phyloP scores from a whole-genome alignment of 92 coral and sea anemone genomes.

The Epizoanthus ramosus region DNA sequence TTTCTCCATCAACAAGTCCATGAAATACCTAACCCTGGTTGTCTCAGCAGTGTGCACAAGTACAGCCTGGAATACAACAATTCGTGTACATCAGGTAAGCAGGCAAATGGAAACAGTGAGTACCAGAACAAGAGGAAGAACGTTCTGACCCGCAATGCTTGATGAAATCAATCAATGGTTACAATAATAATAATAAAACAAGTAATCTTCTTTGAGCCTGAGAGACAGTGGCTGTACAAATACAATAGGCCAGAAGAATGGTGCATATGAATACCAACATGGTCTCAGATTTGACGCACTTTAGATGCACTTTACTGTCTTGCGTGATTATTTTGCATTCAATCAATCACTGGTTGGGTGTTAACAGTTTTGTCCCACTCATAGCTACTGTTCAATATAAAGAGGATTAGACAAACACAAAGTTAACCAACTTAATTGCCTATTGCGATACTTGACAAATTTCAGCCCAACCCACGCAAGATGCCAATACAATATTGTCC shows the following conservation, averaged over 20 bases:
- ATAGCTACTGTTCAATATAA: too few relatives aligned
- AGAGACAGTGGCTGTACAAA: too few relatives aligned
- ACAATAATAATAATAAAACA: neutral
- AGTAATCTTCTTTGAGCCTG: too few relatives aligned
- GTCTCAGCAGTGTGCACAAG: slow-evolving; percentile 99
- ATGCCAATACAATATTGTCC: neutral
- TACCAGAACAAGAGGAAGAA: neutral
- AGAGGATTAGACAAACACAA: too few relatives aligned
- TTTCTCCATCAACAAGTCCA: slow-evolving; percentile 98
- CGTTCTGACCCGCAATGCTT: neutral
- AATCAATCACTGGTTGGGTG: too few relatives aligned
- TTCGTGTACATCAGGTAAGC: neutral
- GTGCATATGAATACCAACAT: too few relatives aligned
- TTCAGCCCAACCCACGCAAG: neutral
- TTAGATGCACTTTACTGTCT: too few relatives aligned
- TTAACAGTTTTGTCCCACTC: too few relatives aligned
- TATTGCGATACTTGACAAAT: neutral
- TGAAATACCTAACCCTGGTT: slow-evolving; percentile 97
- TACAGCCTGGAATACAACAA: slow-evolving; percentile 77
- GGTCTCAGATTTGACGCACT: too few relatives aligned
- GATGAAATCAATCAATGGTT: neutral
- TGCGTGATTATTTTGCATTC: too few relatives aligned
- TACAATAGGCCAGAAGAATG: too few relatives aligned
- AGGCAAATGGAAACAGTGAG: neutral
- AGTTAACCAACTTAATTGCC: too few relatives aligned